Evolutionary conservation across 2,888 invertebrate species (phyloP), one percentile per base, ranked within the genome.

Genomic region (Venusia cambrica): DNA sequence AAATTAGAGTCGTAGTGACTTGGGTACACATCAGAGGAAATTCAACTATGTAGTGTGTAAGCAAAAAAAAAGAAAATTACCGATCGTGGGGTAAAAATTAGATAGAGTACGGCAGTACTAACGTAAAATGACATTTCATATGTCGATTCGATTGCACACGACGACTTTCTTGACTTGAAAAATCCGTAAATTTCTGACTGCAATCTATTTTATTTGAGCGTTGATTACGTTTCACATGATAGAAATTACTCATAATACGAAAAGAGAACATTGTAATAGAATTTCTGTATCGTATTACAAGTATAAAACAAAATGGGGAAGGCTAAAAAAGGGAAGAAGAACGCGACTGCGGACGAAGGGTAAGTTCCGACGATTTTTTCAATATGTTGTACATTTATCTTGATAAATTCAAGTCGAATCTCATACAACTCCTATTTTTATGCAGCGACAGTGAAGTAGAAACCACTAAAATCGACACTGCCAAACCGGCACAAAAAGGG

Each of bases 281-380:
- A 83, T 75, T 44, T 77, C 81, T 60, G 79, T 81, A 69, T 84
- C 85, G 65, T 84, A 81, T 73, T 73, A 77, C 48, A 65, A 43
- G 45, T 50, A 45, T 54, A 42, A 46, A 53, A 54, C 58, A 73
- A 58, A 51, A 93, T 93, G 94, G 94, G 93, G 69, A 94, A 94
- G 88, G 89, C 92, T 73, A 94, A 94, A 90, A 94, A 94, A 83
- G 91, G 92, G 73, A 93, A 93, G 87, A 94, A 93, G 88, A 91
- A 90, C 78, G 90, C 89, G 71, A 89, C 90, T 69, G 92, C 90
- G 51, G 93, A 93, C 54, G 93, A 94, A 62, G 91, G 92, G 93
- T 93, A 84, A 90, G 89, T 65, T 33, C 20, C 33, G 65, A 2
- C 73, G n/a, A n/a, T n/a, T n/a, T n/a, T n/a, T n/a, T n/a, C n/a